Base-by-base conservation (phyloP, 2,888 invertebrate species). In the Mythimna impura region DNA sequence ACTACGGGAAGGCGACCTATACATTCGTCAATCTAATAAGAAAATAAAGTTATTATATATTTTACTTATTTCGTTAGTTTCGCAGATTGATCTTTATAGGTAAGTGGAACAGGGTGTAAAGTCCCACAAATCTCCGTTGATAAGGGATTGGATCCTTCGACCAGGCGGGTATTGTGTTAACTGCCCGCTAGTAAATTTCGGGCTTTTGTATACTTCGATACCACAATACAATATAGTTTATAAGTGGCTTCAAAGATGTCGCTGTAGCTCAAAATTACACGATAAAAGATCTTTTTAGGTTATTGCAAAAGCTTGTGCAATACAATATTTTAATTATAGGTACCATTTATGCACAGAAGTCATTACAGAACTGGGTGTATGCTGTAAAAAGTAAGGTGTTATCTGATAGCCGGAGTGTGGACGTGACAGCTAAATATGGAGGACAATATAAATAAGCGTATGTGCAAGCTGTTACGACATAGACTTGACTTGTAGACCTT, bases 321-420 rank as follows among this genome's bases (percentile, higher is more conserved):
- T 55, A 58, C 47, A 47, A 43, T 60, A 57, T 70, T 66, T 81
- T 81, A 81, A 76, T 68, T 76, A 50, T 57, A n/a, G n/a, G n/a
- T n/a, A 52, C 14, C 58, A 60, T 47, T 64, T 61, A 68, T 60
- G 55, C 25, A 80, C 67, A 69, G 62, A 80, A 66, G 73, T 73
- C 64, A 50, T 72, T 64, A 55, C 34, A 55, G 62, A 63, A 69
- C 64, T 69, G 57, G 40, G 34, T 40, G 65, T 43, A 20, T 17
- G 47, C 63, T 57, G 69, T 65, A 78, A 82, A 78, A 80, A 64
- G 75, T 62, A 72, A 72, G 71, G 54, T 62, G 73, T 76, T 84
- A 84, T 82, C 85, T 66, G 80, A 73, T 83, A 83, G 64, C 55
- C 7, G 40, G 40, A 60, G 40, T 57, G 69, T 61, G 40, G 54